Percentiles rank a stretch among this genome's conserved stretches.
phyloP scores from a whole-genome alignment of 2,113 vertebrate species.

The Cephalopterus ornatus region DNA sequence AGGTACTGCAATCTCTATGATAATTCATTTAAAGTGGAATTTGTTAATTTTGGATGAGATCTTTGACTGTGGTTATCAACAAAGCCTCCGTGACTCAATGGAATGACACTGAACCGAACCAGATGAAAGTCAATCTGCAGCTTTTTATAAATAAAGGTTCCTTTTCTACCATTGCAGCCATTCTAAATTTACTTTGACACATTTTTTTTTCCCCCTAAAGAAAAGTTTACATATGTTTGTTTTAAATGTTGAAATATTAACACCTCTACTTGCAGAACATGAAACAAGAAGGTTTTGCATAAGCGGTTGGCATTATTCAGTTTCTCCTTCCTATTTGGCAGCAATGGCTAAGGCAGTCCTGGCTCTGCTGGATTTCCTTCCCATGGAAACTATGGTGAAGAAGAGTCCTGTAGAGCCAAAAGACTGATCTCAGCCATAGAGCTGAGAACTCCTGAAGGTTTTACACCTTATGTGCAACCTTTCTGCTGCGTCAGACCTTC shows the following conservation, averaged over 20 bases:
- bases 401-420: not conserved
- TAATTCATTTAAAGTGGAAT: not conserved
- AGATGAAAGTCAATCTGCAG: not conserved
- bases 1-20: not conserved
- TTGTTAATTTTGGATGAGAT: not conserved
- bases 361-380: not conserved
- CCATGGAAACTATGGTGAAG: not conserved
- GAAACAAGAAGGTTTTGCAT: not conserved
- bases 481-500: not conserved
- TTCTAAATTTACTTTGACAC: not conserved
- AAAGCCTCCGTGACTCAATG: not conserved
- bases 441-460: not conserved
- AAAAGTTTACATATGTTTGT: not conserved
- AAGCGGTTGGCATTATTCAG: not conserved
- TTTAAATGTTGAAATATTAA: not conserved
- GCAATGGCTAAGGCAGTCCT: not conserved
- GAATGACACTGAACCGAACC: not conserved
- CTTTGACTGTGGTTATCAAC: not conserved
- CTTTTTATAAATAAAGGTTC: not conserved
- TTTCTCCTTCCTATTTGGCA: not conserved
- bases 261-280: not conserved
- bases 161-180: not conserved
- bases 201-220: not conserved
- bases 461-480: not conserved
- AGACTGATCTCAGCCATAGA: not conserved